phyloP scores from a whole-genome alignment of 1,140 invertebrate genomes.

The Leucophenga varia region DNA sequence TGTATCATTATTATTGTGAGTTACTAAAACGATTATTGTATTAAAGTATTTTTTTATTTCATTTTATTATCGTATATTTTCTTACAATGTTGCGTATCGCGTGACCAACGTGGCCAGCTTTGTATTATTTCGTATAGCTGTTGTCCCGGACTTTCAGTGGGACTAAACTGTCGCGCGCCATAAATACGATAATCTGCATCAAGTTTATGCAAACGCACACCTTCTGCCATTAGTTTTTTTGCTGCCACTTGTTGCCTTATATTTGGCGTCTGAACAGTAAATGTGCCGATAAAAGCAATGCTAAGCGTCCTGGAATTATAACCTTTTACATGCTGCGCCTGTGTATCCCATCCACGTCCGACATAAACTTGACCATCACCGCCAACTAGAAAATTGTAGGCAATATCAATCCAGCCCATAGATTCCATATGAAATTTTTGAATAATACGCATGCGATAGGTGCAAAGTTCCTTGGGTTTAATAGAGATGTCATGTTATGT shows the following conservation, averaged over 20 bases:
- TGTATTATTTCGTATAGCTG: conserved; percentile 62
- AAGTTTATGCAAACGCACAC: conserved; percentile 61
- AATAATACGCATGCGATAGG: conserved; percentile 56
- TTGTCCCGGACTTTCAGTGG: conserved; percentile 65
- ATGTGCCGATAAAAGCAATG: conserved; percentile 72
- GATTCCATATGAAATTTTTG: conserved; percentile 66
- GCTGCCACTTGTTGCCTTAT: conserved; percentile 62
- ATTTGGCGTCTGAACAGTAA: conserved; percentile 59
- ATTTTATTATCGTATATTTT: no score
- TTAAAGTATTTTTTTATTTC: no score
- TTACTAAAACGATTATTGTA: conserved; percentile 30
- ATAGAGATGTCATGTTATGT: no score
- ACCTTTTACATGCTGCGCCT: conserved; percentile 65
- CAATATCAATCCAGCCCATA: conserved; percentile 63
- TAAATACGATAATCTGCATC: conserved; percentile 63
- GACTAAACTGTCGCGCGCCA: conserved; percentile 63
- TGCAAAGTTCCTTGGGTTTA: conserved; percentile 49
- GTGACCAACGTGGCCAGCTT: conserved; percentile 60
- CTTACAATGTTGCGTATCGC: conserved; percentile 29
- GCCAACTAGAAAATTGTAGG: conserved; percentile 75
- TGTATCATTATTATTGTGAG: conserved; percentile 28
- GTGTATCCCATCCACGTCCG: conserved; percentile 67
- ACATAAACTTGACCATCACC: conserved; percentile 71
- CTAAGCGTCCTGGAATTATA: conserved; percentile 66
- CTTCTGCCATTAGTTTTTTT: conserved; percentile 64